Evolutionary conservation across 2,888 invertebrate genomes (phyloP), one percentile per base, ranked within the genome.

Genomic region (Pristionchus fissidentatus): DNA sequence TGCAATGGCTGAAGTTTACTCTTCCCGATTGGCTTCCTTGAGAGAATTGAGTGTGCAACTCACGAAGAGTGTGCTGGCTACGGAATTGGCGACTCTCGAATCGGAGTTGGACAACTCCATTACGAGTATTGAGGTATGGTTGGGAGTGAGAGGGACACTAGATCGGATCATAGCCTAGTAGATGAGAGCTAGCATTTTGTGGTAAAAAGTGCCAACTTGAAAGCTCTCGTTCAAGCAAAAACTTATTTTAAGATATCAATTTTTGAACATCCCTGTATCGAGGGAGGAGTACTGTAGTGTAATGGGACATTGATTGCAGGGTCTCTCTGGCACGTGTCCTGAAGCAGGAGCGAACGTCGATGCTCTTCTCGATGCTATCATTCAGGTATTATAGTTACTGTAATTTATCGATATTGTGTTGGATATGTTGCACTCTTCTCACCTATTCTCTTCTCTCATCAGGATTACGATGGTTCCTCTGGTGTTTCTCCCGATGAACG

Each of bases 41-140:
- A 41, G 80, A 22, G 80, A 81, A n/a, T 13, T 81, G 62, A 62
- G 62, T 46, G 80, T 79, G 38, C 79, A 79, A 15, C 57, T 79
- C 55, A 79, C 79, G 13, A 55, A 57, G 55, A 62, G 62, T 62
- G 80, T 81, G 35, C 62, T 81, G 15, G 80, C 80, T 3, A 81
- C 80, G 10, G 80, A 81, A 35, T 32, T 81, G 41, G 80, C 80
- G 15, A 81, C 80, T 22, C 80, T 81, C 80, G 80, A 81, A 41
- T 49, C 43, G 0, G 62, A 81, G 15, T 46, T 81, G 46, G 62
- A 81, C 26, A 60, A 43, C 8, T 62, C 62, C 10, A 81, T 81
- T 32, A 62, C 80, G 22, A 81, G 80, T 22, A 81, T 81, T 38
- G 62, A 81, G 62, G 80, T 81, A 81, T 32, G 46, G 60, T 62